Conservation (phyloP, 2,113 vertebrate species). For the Caracal caracal region DNA sequence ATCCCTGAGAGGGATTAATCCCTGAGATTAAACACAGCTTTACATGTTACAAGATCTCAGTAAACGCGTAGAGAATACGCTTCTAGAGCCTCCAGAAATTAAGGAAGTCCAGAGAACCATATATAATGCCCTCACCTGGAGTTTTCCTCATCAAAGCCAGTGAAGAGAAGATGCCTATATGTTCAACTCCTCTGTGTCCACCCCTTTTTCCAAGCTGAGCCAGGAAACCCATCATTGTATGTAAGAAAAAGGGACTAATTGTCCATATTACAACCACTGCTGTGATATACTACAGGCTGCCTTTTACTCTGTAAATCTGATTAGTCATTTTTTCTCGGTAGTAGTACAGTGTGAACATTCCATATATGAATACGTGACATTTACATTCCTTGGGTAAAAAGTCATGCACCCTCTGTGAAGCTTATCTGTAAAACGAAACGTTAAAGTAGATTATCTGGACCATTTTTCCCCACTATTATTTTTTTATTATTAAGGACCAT, state of each 20-base stretch:
- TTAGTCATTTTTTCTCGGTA: neutral
- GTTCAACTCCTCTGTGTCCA: neutral
- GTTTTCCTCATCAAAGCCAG: neutral
- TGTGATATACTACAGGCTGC: neutral
- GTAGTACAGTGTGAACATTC: neutral
- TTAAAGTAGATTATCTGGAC: neutral
- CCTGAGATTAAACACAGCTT: neutral
- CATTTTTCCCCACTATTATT: neutral
- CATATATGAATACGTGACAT: neutral
- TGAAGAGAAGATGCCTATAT: neutral
- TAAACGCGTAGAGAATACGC: constrained; percentile 30
- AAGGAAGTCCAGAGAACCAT: neutral
- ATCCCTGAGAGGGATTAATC: neutral
- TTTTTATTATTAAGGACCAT: neutral
- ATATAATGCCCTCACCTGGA: neutral
- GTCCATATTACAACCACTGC: neutral
- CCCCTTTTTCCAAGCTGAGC: neutral
- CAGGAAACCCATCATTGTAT: neutral
- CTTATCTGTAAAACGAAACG: neutral
- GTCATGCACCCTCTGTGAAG: neutral
- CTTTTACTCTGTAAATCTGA: neutral
- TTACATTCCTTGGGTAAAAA: neutral
- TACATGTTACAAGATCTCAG: neutral
- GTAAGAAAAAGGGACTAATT: neutral
- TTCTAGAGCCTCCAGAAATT: neutral